phyloP scores from a whole-genome alignment of 2,888 invertebrate species.

The Drosophila mayaguana region DNA sequence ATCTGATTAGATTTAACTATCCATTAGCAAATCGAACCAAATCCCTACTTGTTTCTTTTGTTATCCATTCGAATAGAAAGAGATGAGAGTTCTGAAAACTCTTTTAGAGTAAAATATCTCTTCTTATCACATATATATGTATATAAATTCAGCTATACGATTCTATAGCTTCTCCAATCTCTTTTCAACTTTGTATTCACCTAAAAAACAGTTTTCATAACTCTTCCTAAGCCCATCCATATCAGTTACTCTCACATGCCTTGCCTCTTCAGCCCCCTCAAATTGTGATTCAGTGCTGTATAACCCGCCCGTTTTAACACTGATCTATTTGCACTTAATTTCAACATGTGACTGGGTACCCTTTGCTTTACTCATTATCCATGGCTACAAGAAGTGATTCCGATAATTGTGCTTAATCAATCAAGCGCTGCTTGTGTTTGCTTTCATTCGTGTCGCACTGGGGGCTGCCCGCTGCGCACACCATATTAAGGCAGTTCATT shows the following conservation, averaged over 20 bases:
- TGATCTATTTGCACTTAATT: slow-evolving; percentile 32
- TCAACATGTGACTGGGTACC: slow-evolving; percentile 41
- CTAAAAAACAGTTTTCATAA: not conserved
- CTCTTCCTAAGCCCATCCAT: too few species aligned
- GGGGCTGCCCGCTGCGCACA: slow-evolving; percentile 18
- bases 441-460: slow-evolving; percentile 40
- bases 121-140: not conserved
- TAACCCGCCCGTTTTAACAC: not conserved
- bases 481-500: slow-evolving; percentile 69
- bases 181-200: not conserved
- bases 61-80: too few species aligned
- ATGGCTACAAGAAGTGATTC: slow-evolving; percentile 48
- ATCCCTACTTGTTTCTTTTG: not conserved
- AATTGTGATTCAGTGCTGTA: not conserved
- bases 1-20: not conserved
- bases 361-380: slow-evolving; percentile 27
- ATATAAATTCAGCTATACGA: too few species aligned
- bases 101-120: not conserved
- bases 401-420: slow-evolving; percentile 77
- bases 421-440: slow-evolving; percentile 69
- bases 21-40: not conserved
- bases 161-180: not conserved
- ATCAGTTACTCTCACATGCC: not conserved
- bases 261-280: not conserved
- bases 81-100: not conserved